Conservation (phyloP, 2,113 vertebrate genomes). For the Xyrauchen texanus region DNA sequence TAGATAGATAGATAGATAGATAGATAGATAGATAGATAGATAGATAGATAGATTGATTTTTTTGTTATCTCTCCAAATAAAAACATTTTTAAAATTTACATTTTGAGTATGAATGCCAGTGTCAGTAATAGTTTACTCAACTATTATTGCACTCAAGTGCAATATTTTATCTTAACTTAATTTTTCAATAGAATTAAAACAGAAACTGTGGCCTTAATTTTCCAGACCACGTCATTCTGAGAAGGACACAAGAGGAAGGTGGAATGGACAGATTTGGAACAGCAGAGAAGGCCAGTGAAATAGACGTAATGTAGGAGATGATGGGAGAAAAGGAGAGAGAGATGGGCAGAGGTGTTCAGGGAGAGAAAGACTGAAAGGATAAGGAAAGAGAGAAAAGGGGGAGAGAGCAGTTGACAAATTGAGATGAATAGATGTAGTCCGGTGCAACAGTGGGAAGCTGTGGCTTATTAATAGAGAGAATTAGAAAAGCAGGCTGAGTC, state of each 20-base stretch:
- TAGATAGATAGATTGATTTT: no score
- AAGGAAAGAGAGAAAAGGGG: conserved; percentile 7
- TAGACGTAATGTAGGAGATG: conserved; percentile 47
- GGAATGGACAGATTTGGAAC: conserved; percentile 49
- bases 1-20: no score
- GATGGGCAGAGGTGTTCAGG: neutral
- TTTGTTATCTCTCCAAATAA: no score
- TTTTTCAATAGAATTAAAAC: conserved; percentile 67
- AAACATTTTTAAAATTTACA: no score
- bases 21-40: no score
- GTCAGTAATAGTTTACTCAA: no score
- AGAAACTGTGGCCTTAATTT: conserved; percentile 63
- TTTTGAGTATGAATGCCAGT: no score
- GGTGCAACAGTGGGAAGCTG: conserved; percentile 75
- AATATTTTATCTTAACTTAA: conserved; percentile 72
- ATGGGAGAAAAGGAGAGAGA: conserved; percentile 28
- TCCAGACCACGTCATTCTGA: conserved; percentile 58
- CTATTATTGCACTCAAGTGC: no score
- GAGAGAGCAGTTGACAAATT: conserved; percentile 77
- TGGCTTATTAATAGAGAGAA: conserved; percentile 82
- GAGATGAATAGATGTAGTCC: conserved; percentile 83
- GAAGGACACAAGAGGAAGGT: conserved; percentile 49
- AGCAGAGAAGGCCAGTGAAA: conserved; percentile 44
- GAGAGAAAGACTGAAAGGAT: conserved; percentile 3
- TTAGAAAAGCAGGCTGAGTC: conserved; percentile 78